Evolutionary conservation across 2,888 invertebrate genomes (phyloP).

Genomic region (Scaptomyza polygonia): DNA sequence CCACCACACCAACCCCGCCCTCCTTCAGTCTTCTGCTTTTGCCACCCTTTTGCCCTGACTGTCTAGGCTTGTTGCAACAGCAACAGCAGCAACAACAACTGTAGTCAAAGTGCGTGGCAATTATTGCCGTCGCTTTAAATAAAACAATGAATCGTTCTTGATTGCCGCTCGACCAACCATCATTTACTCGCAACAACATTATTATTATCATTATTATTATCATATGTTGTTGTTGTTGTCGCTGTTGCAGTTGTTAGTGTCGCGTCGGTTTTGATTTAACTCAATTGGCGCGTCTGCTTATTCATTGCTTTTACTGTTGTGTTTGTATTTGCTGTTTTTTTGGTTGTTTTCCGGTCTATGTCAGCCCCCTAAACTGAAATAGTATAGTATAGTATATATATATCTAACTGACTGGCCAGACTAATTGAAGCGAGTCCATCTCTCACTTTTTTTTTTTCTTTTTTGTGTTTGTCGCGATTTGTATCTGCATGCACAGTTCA

Average conservation of each 20-base stretch:
- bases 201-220: conserved; percentile 33
- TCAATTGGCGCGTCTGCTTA: conserved; percentile 76
- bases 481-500: conserved; percentile 82
- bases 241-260: conserved; percentile 34
- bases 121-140: conserved; percentile 77
- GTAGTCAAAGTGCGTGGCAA: conserved; percentile 80
- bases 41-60: neutral
- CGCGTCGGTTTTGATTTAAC: conserved; percentile 76
- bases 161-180: conserved; percentile 56
- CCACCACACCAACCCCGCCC: conserved; percentile 8
- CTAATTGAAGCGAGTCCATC: conserved; percentile 75
- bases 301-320: conserved; percentile 57
- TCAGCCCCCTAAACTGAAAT: conserved; percentile 45
- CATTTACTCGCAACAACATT: conserved; percentile 44
- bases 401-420: conserved; percentile 60
- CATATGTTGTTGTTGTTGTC: conserved; percentile 11
- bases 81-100: neutral
- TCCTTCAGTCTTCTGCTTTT: too few species aligned
- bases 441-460: conserved; percentile 12
- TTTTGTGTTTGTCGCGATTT: conserved; percentile 43
- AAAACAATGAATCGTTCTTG: conserved; percentile 78
- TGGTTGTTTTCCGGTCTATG: conserved; percentile 70
- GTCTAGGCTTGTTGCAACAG: conserved; percentile 32
- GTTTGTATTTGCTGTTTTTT: conserved; percentile 41
- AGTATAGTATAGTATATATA: conserved; percentile 4